Base-by-base conservation (phyloP, 2,113 vertebrate genomes). In the Neodontobutis hainanensis region DNA sequence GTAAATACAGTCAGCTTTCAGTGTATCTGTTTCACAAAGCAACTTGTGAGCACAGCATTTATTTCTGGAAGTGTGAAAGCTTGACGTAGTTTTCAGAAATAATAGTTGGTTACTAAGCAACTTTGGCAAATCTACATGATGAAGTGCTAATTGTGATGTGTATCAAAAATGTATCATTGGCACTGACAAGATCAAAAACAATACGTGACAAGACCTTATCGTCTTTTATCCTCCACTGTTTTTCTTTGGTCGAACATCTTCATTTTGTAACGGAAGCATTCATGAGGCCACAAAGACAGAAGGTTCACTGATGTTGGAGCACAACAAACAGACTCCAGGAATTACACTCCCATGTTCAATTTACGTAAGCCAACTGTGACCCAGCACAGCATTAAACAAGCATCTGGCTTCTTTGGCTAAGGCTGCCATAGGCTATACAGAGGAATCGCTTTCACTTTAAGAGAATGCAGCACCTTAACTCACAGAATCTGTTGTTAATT, bases 91-190 rank as follows among this genome's bases (percentile, higher is more conserved):
- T 88, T 85, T 91, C 89, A 89, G 85, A 91, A 92, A 92, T 92
- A 91, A 92, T 88, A 81, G 75, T 86, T 72, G 76, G 91, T 92
- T 91, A 75, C 91, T 88, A 85, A 91, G 91, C 91, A 92, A 92
- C 91, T 71, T 67, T 8, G 16, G 81, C 66, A 87, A 82, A 80
- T 80, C 79, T 65, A 77, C 73, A 66, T 77, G 81, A 81, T 36
- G 65, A 62, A 46, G 75, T 8, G 49, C 46, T 75, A 77, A 83
- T 76, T 68, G 36, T 68, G 59, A 83, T 49, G 66, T 78, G 64
- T 19, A 66, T 68, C 52, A 6, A 15, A 8, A 38, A 61, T 53
- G 45, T 66, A 47, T 14, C 53, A 60, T 38, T 4, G 3, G 7
- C 71, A 56, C 27, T 2, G 14, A 66, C 2, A n/a, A 12, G 11